These are phyloP conservation scores for Drosophila micromelanica DNA, from an alignment of 1,140 invertebrate genomes.

Conservation along the genomic window DNA sequence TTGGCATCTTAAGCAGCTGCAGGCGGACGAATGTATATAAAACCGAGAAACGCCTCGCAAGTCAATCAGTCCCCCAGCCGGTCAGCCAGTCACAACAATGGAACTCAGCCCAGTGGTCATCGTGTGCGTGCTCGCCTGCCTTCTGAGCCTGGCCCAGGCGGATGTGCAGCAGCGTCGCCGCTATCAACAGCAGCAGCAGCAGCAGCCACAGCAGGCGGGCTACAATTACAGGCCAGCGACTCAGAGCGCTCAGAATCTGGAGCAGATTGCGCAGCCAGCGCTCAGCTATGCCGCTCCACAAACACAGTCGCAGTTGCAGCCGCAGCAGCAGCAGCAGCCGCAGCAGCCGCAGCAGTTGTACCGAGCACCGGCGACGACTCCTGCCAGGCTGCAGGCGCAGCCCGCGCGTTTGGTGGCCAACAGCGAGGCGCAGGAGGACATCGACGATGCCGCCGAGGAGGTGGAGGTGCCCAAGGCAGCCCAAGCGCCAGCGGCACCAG, in stretches of 20 bases:
- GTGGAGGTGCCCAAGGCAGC: conserved; percentile 43
- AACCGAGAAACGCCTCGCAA: conserved; percentile 14
- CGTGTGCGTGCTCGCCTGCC: conserved; percentile 31
- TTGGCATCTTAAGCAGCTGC: conserved; percentile 56
- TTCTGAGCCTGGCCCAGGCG: conserved; percentile 42
- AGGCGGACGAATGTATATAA: conserved; percentile 44
- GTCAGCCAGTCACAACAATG: conserved; percentile 52
- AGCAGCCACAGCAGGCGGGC: conserved; percentile 47
- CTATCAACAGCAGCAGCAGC: conserved; percentile 27
- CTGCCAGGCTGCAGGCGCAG: conserved; percentile 42
- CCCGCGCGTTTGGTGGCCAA: conserved; percentile 65
- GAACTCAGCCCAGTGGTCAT: conserved; percentile 44
- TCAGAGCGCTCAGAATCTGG: conserved; percentile 15
- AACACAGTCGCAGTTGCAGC: background rate
- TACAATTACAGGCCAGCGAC: conserved; percentile 41
- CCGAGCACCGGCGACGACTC: conserved; percentile 9
- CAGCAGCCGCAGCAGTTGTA: conserved; percentile 30
- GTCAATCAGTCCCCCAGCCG: conserved; percentile 20
- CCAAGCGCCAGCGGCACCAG: background rate
- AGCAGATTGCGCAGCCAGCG: conserved; percentile 31
- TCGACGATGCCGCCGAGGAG: conserved; percentile 67
- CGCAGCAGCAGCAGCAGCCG: conserved; percentile 8
- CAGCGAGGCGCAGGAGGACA: conserved; percentile 70
- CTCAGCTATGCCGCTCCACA: conserved; percentile 48
- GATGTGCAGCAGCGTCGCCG: conserved; percentile 41